phyloP scores from a whole-genome alignment of 1,140 invertebrate species.

The Phthorimaea operculella region DNA sequence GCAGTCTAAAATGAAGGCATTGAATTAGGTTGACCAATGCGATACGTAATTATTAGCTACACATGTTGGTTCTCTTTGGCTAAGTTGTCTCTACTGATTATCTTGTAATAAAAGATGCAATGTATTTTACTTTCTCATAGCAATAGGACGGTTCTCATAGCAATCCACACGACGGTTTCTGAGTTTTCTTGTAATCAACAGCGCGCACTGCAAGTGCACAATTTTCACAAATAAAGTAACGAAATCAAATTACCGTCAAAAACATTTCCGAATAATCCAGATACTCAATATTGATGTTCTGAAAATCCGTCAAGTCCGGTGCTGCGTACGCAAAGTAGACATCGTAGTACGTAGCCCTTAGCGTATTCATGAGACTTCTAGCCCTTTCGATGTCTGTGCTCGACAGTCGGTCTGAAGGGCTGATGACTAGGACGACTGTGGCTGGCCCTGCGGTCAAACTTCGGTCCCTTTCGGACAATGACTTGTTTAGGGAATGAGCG shows the following conservation, averaged over 20 bases:
- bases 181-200: too few species aligned
- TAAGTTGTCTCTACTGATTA: not conserved
- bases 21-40: too few species aligned
- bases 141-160: too few species aligned
- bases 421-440: constrained; percentile 52
- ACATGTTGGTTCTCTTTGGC: not conserved
- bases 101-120: too few species aligned
- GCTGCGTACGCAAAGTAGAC: constrained; percentile 56
- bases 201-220: too few species aligned
- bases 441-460: constrained; percentile 40
- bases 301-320: constrained; percentile 40
- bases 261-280: constrained; percentile 58
- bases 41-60: too few species aligned
- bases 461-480: constrained; percentile 30
- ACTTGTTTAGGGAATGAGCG: constrained; percentile 40
- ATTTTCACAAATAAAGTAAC: too few species aligned
- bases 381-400: constrained; percentile 45
- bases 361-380: constrained; percentile 41
- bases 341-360: constrained; percentile 50
- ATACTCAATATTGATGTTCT: constrained; percentile 53
- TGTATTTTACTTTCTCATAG: too few species aligned
- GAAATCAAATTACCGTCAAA: constrained; percentile 29
- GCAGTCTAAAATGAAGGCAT: constrained; percentile 23
- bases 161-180: too few species aligned
- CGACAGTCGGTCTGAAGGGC: constrained; percentile 48